Percentiles rank a stretch among this genome's conserved stretches.
phyloP scores from a whole-genome alignment of 2,113 vertebrate species.

The Labeo rohita region DNA sequence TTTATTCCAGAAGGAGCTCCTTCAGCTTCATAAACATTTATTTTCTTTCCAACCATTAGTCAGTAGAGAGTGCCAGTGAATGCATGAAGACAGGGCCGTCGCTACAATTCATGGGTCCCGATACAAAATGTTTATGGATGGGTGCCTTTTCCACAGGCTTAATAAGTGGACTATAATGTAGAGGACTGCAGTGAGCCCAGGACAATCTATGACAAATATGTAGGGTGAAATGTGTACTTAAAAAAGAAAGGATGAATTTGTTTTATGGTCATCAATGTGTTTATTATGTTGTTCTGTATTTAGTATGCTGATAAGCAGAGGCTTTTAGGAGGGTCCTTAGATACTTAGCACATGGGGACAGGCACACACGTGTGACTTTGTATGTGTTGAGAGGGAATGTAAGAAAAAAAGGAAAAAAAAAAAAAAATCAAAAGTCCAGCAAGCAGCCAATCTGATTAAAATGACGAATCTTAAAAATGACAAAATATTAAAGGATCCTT shows the following conservation, averaged over 20 bases:
- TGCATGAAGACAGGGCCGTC: neutral
- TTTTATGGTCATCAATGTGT: no score
- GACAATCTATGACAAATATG: neutral
- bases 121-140: slow-evolving; percentile 7
- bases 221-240: no score
- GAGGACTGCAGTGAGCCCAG: neutral
- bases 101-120: neutral
- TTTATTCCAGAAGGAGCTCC: slow-evolving; percentile 20
- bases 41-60: neutral
- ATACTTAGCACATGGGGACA: neutral
- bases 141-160: neutral
- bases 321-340: neutral
- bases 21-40: neutral
- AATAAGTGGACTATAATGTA: neutral
- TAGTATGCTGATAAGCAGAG: neutral
- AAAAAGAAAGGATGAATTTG: no score
- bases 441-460: slow-evolving; percentile 7
- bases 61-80: neutral
- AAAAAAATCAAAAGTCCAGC: neutral
- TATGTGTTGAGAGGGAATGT: neutral
- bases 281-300: neutral
- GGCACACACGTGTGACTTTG: slow-evolving; percentile 5
- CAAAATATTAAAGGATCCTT: slow-evolving; percentile 19
- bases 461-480: neutral
- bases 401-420: neutral